Evolutionary conservation across 2,113 vertebrate genomes (phyloP).

Genomic region (Anseranas semipalmata): DNA sequence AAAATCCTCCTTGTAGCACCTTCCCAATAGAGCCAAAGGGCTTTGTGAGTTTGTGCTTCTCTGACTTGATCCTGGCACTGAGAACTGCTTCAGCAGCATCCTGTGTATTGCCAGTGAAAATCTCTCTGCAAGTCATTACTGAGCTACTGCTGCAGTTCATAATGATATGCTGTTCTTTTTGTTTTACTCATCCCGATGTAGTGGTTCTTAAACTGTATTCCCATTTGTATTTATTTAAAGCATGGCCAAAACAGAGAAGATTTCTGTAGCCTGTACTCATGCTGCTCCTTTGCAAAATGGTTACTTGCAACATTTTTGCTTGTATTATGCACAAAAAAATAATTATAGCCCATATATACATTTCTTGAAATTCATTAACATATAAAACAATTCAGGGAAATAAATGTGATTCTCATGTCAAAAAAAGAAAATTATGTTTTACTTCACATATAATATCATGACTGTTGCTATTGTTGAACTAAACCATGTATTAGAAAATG

Average conservation of each 20-base stretch:
- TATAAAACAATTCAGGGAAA: not conserved
- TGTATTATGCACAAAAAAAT: not conserved
- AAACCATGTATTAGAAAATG: not conserved
- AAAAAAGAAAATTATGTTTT: not conserved
- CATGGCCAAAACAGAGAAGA: not conserved
- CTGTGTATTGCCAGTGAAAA: not conserved
- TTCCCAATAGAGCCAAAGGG: not conserved
- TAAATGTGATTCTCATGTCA: not conserved
- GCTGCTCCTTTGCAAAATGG: not conserved
- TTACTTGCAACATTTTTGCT: not conserved
- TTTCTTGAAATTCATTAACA: not conserved
- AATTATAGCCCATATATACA: not conserved
- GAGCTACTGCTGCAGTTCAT: not conserved
- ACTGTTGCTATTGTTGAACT: not conserved
- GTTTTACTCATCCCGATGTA: not conserved
- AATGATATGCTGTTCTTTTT: not conserved
- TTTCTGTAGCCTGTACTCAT: not conserved
- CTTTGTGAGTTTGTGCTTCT: not conserved
- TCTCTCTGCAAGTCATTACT: not conserved
- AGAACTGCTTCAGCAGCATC: not conserved
- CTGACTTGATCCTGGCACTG: not conserved
- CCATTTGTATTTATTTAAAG: not conserved
- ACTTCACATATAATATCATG: not conserved
- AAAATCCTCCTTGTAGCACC: not conserved
- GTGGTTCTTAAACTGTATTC: not conserved